These are phyloP conservation scores for Pelecanoides urinatrix DNA, from an alignment of 2,113 vertebrate genomes.

Conservation along the genomic window DNA sequence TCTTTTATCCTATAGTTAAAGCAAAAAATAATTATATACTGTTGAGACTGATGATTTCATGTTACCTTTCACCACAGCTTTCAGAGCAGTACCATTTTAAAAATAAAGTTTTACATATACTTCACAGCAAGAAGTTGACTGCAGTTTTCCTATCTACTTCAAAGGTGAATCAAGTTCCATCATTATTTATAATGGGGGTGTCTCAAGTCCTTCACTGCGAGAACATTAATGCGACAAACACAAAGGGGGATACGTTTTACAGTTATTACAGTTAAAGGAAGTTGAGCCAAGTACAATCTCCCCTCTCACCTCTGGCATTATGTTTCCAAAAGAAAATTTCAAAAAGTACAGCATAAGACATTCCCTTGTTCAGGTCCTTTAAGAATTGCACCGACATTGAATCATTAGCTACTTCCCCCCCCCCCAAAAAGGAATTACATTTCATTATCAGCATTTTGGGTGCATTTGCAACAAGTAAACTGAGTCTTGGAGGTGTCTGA, in stretches of 20 bases:
- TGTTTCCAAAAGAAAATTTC: rapidly evolving
- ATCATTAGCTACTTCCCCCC: too few species aligned
- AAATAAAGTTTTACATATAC: neutral
- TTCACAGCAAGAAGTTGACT: neutral
- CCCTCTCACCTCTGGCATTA: neutral
- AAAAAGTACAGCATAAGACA: neutral
- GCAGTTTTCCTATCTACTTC: neutral
- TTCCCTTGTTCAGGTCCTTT: neutral
- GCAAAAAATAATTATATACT: neutral
- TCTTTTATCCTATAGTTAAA: neutral
- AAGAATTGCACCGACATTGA: neutral
- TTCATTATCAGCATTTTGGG: neutral
- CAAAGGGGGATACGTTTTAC: neutral
- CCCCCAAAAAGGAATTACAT: neutral
- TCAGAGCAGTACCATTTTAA: neutral
- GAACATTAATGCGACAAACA: rapidly evolving
- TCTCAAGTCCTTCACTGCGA: neutral
- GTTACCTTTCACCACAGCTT: neutral
- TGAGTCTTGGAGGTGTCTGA: rapidly evolving
- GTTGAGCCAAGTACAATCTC: neutral
- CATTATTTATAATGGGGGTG: neutral
- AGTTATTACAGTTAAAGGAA: neutral
- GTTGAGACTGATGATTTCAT: neutral
- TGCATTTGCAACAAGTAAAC: neutral
- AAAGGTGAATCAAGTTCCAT: neutral